Conservation (phyloP, 2,797 vertebrate species). For the Poecilia wingei region DNA sequence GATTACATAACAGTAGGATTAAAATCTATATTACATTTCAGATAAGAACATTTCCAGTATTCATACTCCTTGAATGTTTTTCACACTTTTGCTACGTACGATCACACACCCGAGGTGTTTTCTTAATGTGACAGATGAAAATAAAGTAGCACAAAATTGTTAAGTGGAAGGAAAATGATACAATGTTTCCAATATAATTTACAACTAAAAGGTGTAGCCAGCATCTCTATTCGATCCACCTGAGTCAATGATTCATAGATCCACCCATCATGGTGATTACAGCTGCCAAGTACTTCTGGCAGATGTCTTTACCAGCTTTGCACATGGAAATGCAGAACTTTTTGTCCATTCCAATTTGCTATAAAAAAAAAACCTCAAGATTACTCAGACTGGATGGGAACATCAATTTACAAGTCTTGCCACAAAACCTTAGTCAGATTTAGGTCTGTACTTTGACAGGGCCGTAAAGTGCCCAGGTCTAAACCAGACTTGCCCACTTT, state of each 20-base stretch:
- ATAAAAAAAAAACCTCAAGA: background rate
- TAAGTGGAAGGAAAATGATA: background rate
- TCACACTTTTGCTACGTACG: background rate
- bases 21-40: conserved; percentile 16
- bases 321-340: background rate
- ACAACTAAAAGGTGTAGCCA: background rate
- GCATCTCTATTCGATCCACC: background rate
- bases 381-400: background rate
- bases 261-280: background rate
- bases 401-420: background rate
- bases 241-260: background rate
- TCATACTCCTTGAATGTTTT: background rate
- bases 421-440: background rate
- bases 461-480: background rate
- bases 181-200: background rate
- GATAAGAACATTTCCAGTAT: background rate
- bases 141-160: background rate
- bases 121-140: background rate
- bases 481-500: background rate
- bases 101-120: background rate
- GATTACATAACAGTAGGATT: background rate
- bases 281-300: background rate
- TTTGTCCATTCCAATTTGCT: background rate
- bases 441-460: background rate
- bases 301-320: background rate